phyloP scores from a whole-genome alignment of 1,140 invertebrate species.

The Maconellicoccus hirsutus region DNA sequence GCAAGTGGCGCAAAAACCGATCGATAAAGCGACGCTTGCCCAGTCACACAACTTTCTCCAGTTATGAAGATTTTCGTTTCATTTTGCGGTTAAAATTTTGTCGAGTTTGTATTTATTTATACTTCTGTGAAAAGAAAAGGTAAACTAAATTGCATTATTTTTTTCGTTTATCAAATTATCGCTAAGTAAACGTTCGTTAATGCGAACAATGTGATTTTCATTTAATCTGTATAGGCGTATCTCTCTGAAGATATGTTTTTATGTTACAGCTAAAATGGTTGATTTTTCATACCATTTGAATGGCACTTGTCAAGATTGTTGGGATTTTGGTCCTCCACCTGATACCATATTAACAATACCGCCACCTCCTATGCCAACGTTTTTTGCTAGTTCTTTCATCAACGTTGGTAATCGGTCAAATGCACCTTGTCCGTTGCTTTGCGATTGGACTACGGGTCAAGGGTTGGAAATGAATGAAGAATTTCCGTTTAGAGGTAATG shows the following conservation, averaged over 20 bases:
- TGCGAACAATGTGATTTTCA: too few species aligned
- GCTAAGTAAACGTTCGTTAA: too few species aligned
- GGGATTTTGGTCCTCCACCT: conserved; percentile 64
- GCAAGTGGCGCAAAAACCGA: neutral
- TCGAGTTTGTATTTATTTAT: too few species aligned
- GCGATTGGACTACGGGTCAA: conserved; percentile 25
- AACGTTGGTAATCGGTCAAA: conserved; percentile 15
- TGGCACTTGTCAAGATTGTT: conserved; percentile 26
- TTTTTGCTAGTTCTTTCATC: conserved; percentile 41
- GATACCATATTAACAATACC: conserved; percentile 64
- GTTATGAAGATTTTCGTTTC: neutral
- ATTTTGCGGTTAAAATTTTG: too few species aligned
- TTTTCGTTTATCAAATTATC: too few species aligned
- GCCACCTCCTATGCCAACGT: conserved; percentile 63
- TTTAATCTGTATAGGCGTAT: too few species aligned
- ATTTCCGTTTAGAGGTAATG: neutral
- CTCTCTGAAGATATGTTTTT: neutral
- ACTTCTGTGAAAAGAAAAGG: too few species aligned
- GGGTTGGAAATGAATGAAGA: conserved; percentile 26
- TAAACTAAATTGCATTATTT: too few species aligned
- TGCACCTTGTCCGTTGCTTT: conserved; percentile 23
- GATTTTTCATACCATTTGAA: conserved; percentile 28
- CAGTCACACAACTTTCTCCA: neutral
- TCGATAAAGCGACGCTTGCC: neutral
- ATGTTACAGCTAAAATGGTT: conserved; percentile 17